These are phyloP conservation scores for Eumacrocentrus americanus DNA, from an alignment of 2,888 invertebrate species.

Conservation along the genomic window DNA sequence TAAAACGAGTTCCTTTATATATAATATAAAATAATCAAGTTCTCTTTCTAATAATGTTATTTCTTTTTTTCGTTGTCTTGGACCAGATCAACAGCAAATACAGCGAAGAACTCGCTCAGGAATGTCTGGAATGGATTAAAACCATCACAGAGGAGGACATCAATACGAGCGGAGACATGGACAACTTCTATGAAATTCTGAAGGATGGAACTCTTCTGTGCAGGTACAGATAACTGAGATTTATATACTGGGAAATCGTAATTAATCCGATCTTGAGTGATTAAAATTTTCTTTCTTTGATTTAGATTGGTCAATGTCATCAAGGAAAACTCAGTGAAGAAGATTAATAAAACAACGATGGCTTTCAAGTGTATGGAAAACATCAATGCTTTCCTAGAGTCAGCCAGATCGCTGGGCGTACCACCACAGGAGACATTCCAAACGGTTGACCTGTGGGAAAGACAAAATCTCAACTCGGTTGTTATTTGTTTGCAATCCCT, in stretches of 20 bases:
- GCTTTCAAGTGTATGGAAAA: conserved; percentile 99
- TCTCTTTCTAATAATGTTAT: background rate
- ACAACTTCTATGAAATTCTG: conserved; percentile 89
- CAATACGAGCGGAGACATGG: conserved; percentile 87
- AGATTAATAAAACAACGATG: conserved; percentile 86
- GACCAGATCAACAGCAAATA: conserved; percentile 99
- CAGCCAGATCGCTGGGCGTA: conserved; percentile 85
- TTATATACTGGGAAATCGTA: background rate
- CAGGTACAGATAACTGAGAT: conserved; percentile 68
- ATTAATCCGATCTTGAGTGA: background rate
- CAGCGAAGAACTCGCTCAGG: conserved; percentile 90
- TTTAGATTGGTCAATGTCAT: conserved; percentile 83
- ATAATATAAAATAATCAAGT: background rate
- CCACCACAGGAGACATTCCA: conserved; percentile 95
- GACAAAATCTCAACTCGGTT: conserved; percentile 94
- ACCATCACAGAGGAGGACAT: conserved; percentile 83
- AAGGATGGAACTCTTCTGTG: conserved; percentile 91
- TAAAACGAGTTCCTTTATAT: background rate
- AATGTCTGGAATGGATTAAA: conserved; percentile 92
- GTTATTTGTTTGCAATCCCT: conserved; percentile 94
- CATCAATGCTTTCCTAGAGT: conserved; percentile 90
- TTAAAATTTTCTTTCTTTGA: conserved; percentile 14
- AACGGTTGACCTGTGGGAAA: conserved; percentile 96
- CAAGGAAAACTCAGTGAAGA: conserved; percentile 86
- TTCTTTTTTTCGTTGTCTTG: conserved; percentile 42